Conservation (phyloP, 2,888 invertebrate species). For the Beris morrisii region DNA sequence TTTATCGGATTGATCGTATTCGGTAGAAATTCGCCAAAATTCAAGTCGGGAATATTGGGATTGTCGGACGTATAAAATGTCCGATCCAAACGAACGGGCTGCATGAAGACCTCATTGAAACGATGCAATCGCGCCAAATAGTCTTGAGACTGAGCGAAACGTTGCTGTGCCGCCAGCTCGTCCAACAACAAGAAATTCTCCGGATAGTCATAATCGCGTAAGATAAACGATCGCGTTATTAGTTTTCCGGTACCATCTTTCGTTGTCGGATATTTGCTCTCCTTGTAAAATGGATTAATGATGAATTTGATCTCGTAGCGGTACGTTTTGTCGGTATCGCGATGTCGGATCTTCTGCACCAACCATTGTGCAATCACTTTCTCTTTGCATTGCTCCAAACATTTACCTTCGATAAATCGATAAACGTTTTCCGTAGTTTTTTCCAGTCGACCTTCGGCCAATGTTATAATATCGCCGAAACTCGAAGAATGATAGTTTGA, state of each 20-base stretch:
- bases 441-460: constrained; percentile 67
- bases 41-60: constrained; percentile 41
- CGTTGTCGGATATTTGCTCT: constrained; percentile 51
- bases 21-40: constrained; percentile 52
- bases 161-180: constrained; percentile 30
- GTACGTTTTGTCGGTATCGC: constrained; percentile 58
- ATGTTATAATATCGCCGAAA: constrained; percentile 66
- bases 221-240: constrained; percentile 66
- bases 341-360: constrained; percentile 68
- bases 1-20: constrained; percentile 39
- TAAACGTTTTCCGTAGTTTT: constrained; percentile 57
- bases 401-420: constrained; percentile 60
- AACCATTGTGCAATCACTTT: constrained; percentile 67
- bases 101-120: constrained; percentile 40
- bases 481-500: constrained; percentile 49
- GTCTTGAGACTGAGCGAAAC: constrained; percentile 23
- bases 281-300: constrained; percentile 59
- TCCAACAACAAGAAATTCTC: constrained; percentile 46
- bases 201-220: constrained; percentile 59
- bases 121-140: constrained; percentile 23
- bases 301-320: constrained; percentile 71
- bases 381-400: constrained; percentile 41
- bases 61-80: constrained; percentile 18
- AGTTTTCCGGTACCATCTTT: constrained; percentile 53
- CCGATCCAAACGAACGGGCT: constrained; percentile 34